A percentile compares a stretch with the other conserved stretches of the same genome.
These are phyloP conservation scores for Morelia viridis DNA, from an alignment of 2,797 vertebrate genomes.

Conservation along the genomic window DNA sequence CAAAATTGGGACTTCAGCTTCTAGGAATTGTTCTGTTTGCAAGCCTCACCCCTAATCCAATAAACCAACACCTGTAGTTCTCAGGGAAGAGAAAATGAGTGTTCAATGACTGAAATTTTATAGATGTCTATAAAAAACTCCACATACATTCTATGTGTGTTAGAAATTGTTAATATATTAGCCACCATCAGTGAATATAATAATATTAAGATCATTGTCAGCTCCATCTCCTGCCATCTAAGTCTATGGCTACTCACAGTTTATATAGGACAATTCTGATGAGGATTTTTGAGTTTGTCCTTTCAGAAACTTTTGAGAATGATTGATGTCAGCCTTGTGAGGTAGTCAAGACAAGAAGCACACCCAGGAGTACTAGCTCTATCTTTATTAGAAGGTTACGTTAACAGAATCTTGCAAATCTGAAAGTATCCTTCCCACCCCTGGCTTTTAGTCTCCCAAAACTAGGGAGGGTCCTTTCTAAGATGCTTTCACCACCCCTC, in stretches of 20 bases:
- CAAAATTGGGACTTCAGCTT: no score
- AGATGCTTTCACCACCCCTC: background rate
- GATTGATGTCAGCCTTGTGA: background rate
- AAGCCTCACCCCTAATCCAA: background rate
- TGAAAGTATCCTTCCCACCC: background rate
- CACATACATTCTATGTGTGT: background rate
- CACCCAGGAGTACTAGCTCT: background rate
- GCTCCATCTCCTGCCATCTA: background rate
- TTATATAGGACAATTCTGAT: background rate
- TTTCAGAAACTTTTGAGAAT: background rate
- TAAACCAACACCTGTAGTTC: background rate
- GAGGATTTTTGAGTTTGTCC: background rate
- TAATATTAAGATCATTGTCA: background rate
- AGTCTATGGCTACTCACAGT: background rate
- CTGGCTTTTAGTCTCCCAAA: background rate
- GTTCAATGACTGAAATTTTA: background rate
- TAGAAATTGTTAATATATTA: background rate
- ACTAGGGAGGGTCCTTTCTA: background rate
- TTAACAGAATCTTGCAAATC: background rate
- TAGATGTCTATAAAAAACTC: background rate
- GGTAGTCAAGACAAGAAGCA: background rate
- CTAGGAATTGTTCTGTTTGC: background rate
- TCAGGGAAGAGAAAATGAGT: background rate
- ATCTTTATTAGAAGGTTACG: background rate
- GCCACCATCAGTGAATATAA: background rate